These are phyloP conservation scores for Gymnosoma rotundatum DNA, from an alignment of 2,888 invertebrate genomes.

Conservation along the genomic window DNA sequence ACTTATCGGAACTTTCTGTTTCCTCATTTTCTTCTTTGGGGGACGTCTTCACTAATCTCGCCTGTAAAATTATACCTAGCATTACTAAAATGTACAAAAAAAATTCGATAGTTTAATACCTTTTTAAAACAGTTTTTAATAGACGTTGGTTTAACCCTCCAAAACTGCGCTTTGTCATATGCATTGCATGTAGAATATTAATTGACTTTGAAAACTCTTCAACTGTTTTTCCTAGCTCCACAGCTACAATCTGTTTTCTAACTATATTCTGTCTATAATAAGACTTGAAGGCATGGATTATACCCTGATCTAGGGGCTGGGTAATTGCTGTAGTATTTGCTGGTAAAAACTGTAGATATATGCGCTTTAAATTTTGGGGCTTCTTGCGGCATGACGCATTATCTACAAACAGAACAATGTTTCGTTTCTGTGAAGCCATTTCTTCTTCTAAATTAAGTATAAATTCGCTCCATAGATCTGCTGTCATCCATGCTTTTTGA, in stretches of 20 bases:
- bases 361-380: conserved; percentile 39
- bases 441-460: conserved; percentile 49
- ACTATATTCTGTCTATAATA: conserved; percentile 41
- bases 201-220: conserved; percentile 29
- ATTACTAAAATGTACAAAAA: conserved; percentile 41
- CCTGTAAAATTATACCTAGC: conserved; percentile 44
- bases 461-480: conserved; percentile 46
- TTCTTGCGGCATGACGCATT: conserved; percentile 37
- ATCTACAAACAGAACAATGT: conserved; percentile 47
- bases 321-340: conserved; percentile 50
- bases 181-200: conserved; percentile 37
- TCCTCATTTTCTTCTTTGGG: conserved; percentile 51
- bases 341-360: conserved; percentile 39
- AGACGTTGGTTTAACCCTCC: conserved; percentile 42
- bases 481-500: conserved; percentile 47
- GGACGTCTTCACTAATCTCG: conserved; percentile 46
- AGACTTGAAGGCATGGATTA: conserved; percentile 48
- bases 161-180: conserved; percentile 40
- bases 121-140: conserved; percentile 27
- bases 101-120: conserved; percentile 35
- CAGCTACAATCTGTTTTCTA: conserved; percentile 34
- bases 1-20: conserved; percentile 47
- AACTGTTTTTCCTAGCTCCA: conserved; percentile 27
- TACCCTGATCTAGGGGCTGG: conserved; percentile 42
- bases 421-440: conserved; percentile 44